Conservation (phyloP, 1,140 invertebrate species). For the Rhopalosiphum padi region DNA sequence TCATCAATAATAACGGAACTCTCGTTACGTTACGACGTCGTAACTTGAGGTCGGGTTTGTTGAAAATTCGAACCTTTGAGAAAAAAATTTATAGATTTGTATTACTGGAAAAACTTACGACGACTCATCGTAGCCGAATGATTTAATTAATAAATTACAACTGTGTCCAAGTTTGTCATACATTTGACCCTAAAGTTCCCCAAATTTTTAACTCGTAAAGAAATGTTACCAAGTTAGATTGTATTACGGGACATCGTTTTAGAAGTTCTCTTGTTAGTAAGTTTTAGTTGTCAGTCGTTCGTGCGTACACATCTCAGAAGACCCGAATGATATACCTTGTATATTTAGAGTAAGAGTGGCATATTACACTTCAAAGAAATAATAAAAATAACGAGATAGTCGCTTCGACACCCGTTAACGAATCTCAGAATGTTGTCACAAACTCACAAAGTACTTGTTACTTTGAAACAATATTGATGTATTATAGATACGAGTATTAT, state of each 20-base stretch:
- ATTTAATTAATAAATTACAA: neutral
- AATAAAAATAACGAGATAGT: neutral
- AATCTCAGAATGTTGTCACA: neutral
- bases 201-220: neutral
- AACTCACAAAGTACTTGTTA: neutral
- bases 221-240: neutral
- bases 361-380: neutral
- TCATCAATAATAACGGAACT: neutral
- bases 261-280: slow-evolving; percentile 32
- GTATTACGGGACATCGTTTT: neutral
- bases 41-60: neutral
- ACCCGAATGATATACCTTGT: neutral
- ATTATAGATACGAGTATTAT: neutral
- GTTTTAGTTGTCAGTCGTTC: neutral
- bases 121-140: neutral
- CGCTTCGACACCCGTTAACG: neutral
- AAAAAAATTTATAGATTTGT: neutral
- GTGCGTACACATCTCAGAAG: slow-evolving; percentile 1
- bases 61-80: neutral
- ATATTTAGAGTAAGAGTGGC: neutral
- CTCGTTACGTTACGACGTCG: neutral
- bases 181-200: neutral
- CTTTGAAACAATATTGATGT: neutral
- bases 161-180: neutral
- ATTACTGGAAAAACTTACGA: neutral